Percentiles rank a stretch among this genome's conserved stretches.
Conservation (phyloP, 2,888 invertebrate species). For the Eustalomyia histrio region DNA sequence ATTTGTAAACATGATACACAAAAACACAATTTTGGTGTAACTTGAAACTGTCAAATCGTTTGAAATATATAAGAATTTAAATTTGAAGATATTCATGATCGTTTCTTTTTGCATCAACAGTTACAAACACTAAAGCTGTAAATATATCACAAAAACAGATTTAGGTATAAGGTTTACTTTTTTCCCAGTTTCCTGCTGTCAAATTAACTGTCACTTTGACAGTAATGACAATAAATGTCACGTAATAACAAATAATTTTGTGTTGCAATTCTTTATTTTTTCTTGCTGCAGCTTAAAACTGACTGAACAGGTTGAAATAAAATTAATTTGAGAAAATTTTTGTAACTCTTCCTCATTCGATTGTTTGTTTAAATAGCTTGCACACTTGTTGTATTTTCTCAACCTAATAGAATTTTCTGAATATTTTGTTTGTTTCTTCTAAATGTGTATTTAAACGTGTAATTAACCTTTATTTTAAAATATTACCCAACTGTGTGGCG, state of each 20-base stretch:
- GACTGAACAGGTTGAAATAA: not conserved
- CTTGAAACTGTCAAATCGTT: too few species aligned
- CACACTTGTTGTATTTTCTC: not conserved
- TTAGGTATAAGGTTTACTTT: constrained; percentile 23
- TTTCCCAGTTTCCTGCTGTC: constrained; percentile 23
- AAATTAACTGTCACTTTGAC: constrained; percentile 51
- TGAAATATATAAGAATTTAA: too few species aligned
- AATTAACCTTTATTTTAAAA: constrained; percentile 39
- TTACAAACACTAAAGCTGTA: not conserved
- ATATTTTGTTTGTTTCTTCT: not conserved
- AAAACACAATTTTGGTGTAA: too few species aligned
- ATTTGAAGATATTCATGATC: too few species aligned
- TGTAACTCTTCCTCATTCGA: not conserved
- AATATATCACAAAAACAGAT: constrained; percentile 27
- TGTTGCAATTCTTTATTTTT: constrained; percentile 4
- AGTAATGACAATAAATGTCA: constrained; percentile 49
- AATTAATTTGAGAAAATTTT: constrained; percentile 31
- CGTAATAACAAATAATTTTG: constrained; percentile 14
- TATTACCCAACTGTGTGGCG: constrained; percentile 9
- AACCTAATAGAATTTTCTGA: not conserved
- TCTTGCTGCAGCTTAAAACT: not conserved
- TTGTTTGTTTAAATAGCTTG: not conserved
- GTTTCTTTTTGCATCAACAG: too few species aligned
- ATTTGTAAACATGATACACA: not conserved
- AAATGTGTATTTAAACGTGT: constrained; percentile 3